phyloP scores from a whole-genome alignment of 2,113 vertebrate genomes.

The Silurus asotus region DNA sequence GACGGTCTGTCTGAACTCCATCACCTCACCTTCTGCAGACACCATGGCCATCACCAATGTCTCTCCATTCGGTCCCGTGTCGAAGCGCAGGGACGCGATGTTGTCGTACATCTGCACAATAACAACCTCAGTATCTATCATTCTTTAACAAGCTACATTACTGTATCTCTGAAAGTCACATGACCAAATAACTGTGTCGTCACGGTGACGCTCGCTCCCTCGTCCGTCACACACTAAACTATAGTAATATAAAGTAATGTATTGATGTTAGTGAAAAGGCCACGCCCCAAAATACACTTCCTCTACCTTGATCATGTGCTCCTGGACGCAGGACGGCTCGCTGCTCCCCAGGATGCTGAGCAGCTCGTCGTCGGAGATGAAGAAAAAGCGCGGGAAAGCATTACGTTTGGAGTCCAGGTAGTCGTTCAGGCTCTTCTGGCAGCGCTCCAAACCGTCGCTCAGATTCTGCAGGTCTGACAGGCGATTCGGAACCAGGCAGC shows the following conservation, averaged over 20 bases:
- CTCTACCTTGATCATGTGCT: constrained; percentile 94
- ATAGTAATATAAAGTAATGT: background rate
- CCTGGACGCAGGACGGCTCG: constrained; percentile 87
- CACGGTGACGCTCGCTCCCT: too few relatives aligned
- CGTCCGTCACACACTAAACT: too few relatives aligned
- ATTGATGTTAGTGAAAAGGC: background rate
- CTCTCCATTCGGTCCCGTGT: constrained; percentile 69
- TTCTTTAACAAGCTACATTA: too few relatives aligned
- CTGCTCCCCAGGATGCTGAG: constrained; percentile 94
- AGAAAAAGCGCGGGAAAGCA: constrained; percentile 94
- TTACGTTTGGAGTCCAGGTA: constrained; percentile 94
- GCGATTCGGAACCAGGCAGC: constrained; percentile 82
- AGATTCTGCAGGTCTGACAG: constrained; percentile 81
- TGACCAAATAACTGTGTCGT: too few relatives aligned
- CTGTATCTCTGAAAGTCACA: too few relatives aligned
- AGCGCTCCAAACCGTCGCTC: constrained; percentile 84
- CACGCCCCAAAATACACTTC: background rate
- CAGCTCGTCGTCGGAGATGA: constrained; percentile 95
- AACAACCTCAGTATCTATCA: too few relatives aligned
- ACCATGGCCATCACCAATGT: constrained; percentile 84
- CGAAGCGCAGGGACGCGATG: constrained; percentile 82
- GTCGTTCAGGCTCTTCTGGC: constrained; percentile 94
- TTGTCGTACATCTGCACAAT: constrained; percentile 92
- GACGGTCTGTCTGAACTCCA: constrained; percentile 80
- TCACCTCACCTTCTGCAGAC: constrained; percentile 89